Base-by-base conservation (phyloP, 2,113 vertebrate species). In the Oenanthe oenanthe region DNA sequence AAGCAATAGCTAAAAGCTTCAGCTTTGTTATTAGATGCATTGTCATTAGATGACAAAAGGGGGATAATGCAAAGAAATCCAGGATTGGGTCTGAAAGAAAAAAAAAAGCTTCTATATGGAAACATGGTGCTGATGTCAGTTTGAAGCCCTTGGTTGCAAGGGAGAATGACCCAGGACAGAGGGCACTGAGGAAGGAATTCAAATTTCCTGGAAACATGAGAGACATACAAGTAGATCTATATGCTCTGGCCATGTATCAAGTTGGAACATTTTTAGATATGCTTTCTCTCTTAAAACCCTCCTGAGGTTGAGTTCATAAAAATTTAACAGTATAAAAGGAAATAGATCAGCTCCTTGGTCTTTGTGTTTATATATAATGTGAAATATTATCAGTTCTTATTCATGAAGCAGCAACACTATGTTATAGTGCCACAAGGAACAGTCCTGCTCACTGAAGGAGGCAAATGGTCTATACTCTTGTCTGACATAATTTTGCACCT, bases 1-100 rank as follows among this genome's bases (percentile, higher is more conserved):
- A 62, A 47, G 17, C 9, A 78, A 62, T 9, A 70, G 20, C 40
- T 13, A 70, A 66, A 84, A 79, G 7, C 36, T 83, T 70, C 51
- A 42, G 21, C 42, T 48, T 48, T 48, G 47, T 48, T 24, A 48
- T 48, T 48, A 70, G 40, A 18, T 10, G 16, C 8, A 12, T 40
- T 53, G 10, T 20, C 68, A 53, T 34, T 62, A 42, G n/a, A 40
- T 31, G 31, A 42, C 15, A 58, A 43, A n/a, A 67, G 18, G 8
- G 54, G 6, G 4, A 50, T 60, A 63, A 54, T 40, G 12, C 4
- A 48, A 67, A 58, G 54, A 72, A 74, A 80, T 57, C 4, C 7
- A 28, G 10, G 19, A 43, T 0, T 16, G 12, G 2, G 7, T 31
- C 26, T 72, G 36, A 1, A 36, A 60, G 56, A 47, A 26, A 22